Base-by-base conservation (phyloP, 2,113 vertebrate genomes). In the Grammomys surdaster region DNA sequence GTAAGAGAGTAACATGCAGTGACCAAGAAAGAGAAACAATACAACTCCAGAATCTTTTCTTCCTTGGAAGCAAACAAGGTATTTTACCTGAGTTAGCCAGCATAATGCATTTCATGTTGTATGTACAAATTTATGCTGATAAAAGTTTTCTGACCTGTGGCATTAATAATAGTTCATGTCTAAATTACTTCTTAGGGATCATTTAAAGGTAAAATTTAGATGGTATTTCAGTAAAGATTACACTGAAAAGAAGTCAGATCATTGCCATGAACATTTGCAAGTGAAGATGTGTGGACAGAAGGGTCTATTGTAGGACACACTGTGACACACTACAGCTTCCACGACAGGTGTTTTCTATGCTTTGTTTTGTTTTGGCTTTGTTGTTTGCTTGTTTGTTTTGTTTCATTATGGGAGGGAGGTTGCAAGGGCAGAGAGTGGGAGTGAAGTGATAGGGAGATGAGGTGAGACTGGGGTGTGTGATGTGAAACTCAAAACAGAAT, bases 151-250 rank as follows among this genome's bases (percentile, higher is more conserved):
- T 82, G 70, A 72, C 82, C 60, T 67, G 24, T 75, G n/a, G 17
- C 81, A 88, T 58, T 93, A 77, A 96, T 93, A 77, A 96, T 54
- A 72, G 72, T 95, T 94, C 87, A 75, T 65, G 51, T 69, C 86
- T 95, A 95, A 76, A 72, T 92, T 63, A 87, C 31, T 96, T 88
- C 70, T 82, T 1, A 81, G 17, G 54, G 89, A 76, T 90, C 22
- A 16, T 81, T 88, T 92, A 46, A 94, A 94, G 33, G 82, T 56
- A 82, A 92, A 94, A 94, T 12, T 28, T 46, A 88, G 65, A 28
- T 88, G n/a, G 33, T 87, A 1, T 93, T 92, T 95, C 69, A 58
- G 19, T 80, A 78, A 90, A 87, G 16, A 84, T 63, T 87, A 60
- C 36, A 69, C 58, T 90, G 43, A 77, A 89, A 95, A 96, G 24